Evolutionary conservation across 1,140 invertebrate species (phyloP).

Genomic region (Drosophila fuyamai): DNA sequence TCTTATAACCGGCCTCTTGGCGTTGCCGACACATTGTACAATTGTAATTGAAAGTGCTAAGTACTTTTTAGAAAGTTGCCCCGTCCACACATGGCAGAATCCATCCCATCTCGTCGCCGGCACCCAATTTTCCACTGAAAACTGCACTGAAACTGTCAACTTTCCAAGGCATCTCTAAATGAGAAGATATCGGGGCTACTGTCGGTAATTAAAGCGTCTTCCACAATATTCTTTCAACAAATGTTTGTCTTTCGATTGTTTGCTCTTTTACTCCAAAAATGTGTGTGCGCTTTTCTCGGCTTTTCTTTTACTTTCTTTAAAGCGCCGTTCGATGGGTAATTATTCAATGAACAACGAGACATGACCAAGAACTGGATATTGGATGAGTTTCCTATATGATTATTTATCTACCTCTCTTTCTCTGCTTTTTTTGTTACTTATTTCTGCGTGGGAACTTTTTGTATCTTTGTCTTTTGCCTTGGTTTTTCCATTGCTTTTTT

Average conservation of each 20-base stretch:
- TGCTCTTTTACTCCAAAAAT: conserved; percentile 23
- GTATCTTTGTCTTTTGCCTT: conserved; percentile 25
- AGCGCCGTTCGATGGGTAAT: conserved; percentile 31
- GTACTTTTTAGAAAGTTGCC: conserved; percentile 53
- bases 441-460: conserved; percentile 47
- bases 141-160: conserved; percentile 51
- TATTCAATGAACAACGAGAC: conserved; percentile 26
- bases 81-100: conserved; percentile 45
- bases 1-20: conserved; percentile 5
- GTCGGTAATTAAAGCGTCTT: conserved; percentile 38
- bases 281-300: conserved; percentile 30
- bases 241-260: conserved; percentile 39
- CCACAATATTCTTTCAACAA: conserved; percentile 40
- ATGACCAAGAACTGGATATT: conserved; percentile 43
- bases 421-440: neutral
- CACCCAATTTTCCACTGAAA: conserved; percentile 51
- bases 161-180: conserved; percentile 44
- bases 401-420: conserved; percentile 19
- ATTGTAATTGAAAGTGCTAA: conserved; percentile 53
- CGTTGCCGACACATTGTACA: conserved; percentile 25
- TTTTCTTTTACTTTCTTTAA: conserved; percentile 48
- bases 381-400: conserved; percentile 48
- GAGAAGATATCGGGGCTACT: conserved; percentile 41
- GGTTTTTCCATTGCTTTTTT: conserved; percentile 15
- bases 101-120: conserved; percentile 11